A percentile compares a stretch with the other conserved stretches of the same genome.
Evolutionary conservation across 1,140 invertebrate species (phyloP).

Genomic region (Achatina immaculata): DNA sequence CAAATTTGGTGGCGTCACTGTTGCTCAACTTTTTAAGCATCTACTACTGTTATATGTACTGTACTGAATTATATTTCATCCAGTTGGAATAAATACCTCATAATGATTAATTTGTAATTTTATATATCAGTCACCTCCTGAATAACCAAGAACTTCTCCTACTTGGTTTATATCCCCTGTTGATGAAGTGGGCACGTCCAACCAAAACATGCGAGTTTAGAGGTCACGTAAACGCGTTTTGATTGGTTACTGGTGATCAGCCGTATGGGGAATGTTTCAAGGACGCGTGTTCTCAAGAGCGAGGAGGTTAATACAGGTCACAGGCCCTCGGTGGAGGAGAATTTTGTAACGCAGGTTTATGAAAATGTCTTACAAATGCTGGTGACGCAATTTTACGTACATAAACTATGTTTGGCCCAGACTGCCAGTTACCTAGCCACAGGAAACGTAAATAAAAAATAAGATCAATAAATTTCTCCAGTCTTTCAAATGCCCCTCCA

Average conservation of each 20-base stretch:
- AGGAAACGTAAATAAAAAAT: too few species aligned
- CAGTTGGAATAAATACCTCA: background rate
- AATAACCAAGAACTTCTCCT: background rate
- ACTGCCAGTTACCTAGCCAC: too few species aligned
- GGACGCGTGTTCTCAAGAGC: slow-evolving; percentile 20
- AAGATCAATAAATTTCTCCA: too few species aligned
- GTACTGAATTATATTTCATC: too few species aligned
- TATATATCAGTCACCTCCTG: background rate
- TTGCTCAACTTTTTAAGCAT: background rate
- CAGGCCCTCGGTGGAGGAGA: too few species aligned
- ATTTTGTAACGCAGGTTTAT: too few species aligned
- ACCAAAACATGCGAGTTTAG: slow-evolving; percentile 14
- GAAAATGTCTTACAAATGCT: too few species aligned
- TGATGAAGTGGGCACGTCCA: background rate
- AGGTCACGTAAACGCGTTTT: slow-evolving; percentile 21
- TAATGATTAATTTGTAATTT: background rate
- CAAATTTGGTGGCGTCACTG: background rate
- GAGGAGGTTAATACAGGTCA: too few species aligned
- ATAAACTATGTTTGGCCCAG: too few species aligned
- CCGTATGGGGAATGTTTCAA: slow-evolving; percentile 27
- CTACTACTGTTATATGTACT: too few species aligned
- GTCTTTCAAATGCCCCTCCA: too few species aligned
- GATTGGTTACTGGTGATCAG: slow-evolving; percentile 32
- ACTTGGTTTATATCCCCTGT: background rate
- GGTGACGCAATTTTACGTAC: too few species aligned